Evolutionary conservation across 2,113 vertebrate species (phyloP).

Genomic region (Diphyllodes magnificus): DNA sequence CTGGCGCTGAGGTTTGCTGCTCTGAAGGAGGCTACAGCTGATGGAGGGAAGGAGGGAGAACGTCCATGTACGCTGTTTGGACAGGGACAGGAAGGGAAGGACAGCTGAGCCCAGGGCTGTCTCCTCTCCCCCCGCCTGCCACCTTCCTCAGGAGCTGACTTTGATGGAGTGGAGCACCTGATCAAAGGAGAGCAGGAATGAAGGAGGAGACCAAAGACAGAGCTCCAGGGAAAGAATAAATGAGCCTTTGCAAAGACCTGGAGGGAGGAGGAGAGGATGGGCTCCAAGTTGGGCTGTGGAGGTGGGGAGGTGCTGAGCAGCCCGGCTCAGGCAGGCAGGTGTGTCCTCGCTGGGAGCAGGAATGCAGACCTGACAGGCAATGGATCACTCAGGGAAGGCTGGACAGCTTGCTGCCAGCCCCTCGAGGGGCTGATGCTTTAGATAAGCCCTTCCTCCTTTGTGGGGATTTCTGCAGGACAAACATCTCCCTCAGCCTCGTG

Average conservation of each 20-base stretch:
- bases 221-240: constrained; percentile 51
- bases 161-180: constrained; percentile 11
- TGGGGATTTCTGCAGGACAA: constrained; percentile 29
- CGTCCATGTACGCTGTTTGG: accelerated
- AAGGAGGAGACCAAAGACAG: constrained; percentile 32
- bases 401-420: background rate
- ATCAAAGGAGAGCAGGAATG: constrained; percentile 24
- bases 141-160: background rate
- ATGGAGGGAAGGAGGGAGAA: background rate
- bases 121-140: background rate
- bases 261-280: background rate
- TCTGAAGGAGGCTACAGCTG: background rate
- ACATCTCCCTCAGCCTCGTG: background rate
- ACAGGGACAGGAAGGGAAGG: background rate
- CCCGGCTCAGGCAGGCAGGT: background rate
- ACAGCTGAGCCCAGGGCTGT: background rate
- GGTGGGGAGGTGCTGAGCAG: background rate
- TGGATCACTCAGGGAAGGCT: constrained; percentile 16
- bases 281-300: background rate
- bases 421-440: background rate
- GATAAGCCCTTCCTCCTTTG: background rate
- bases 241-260: constrained; percentile 10
- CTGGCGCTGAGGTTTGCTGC: background rate
- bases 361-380: constrained; percentile 39
- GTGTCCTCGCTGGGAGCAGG: constrained; percentile 1